Evolutionary conservation across 2,888 invertebrate genomes (phyloP), one percentile per base, ranked within the genome.

Genomic region (Agrotis segetum): DNA sequence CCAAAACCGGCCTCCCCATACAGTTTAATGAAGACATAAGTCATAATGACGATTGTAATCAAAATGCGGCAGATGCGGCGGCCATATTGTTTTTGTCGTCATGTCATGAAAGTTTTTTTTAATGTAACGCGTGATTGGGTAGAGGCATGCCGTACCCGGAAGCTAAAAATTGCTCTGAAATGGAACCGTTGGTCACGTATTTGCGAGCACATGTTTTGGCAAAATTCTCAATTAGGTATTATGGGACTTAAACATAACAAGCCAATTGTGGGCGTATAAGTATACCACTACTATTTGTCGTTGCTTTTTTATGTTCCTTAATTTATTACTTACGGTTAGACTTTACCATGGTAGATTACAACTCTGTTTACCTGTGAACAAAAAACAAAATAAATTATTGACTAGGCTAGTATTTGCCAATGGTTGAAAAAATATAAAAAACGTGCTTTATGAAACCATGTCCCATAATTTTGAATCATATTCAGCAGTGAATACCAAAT

Each of bases 41-140:
- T 69, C 61, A 56, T 69, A 68, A 81, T 75, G 74, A 74, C 70
- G 81, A 84, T 86, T 71, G 67, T 82, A 77, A 86, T 86, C 85
- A 79, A 80, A 79, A 82, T 65, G 74, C 40, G 72, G 74, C 85
- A 85, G 86, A 86, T 86, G 85, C 77, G 11, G 58, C 21, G 71
- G 83, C 80, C 86, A 86, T 86, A 21, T 64, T 71, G 66, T 84
- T 74, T 74, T 77, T 83, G 76, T 78, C 61, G 68, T 81, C 79
- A 79, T 64, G 81, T 50, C 71, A 67, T 60, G 56, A 40, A 56
- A 66, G 63, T 52, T 55, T 71, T 82, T 77, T 72, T 67, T 21
- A 24, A 24, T 17, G n/a, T 49, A 46, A 16, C 49, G 34, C 34
- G 47, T 68, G 67, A 74, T 74, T 68, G 49, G 21, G 67, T 55